These are phyloP conservation scores for Bergia sp. DNA, from an alignment of 92 coral and sea anemone genomes.

Conservation along the genomic window DNA sequence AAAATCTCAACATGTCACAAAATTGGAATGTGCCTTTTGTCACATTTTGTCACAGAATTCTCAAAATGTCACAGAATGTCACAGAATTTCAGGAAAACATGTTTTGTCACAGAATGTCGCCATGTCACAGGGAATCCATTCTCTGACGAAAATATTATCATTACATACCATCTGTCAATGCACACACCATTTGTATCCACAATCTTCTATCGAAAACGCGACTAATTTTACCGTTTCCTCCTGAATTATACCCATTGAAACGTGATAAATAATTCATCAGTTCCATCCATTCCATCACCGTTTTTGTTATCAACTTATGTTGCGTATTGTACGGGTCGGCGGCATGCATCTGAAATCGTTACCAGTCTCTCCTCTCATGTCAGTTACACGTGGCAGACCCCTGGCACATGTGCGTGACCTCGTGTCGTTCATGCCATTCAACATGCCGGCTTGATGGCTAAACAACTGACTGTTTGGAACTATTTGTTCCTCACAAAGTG, in stretches of 20 bases:
- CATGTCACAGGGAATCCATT: no score
- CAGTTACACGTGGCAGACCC: background rate
- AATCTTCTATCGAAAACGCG: background rate
- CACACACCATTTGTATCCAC: no score
- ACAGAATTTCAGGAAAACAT: no score
- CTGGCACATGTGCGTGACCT: background rate
- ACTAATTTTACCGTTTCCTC: background rate
- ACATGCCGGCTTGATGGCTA: slow-evolving; percentile 20
- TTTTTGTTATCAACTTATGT: slow-evolving; percentile 8
- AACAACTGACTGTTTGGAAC: slow-evolving; percentile 30
- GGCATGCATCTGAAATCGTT: slow-evolving; percentile 11
- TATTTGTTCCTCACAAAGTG: slow-evolving; percentile 16
- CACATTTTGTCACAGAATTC: background rate
- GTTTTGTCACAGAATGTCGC: no score
- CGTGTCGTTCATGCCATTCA: slow-evolving; percentile 5
- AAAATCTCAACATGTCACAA: slow-evolving; percentile 7
- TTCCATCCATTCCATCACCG: slow-evolving; percentile 8
- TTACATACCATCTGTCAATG: no score
- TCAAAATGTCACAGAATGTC: background rate
- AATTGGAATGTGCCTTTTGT: background rate
- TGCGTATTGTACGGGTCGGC: slow-evolving; percentile 8
- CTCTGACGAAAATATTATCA: no score
- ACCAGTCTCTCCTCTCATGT: slow-evolving; percentile 22
- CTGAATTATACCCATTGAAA: background rate
- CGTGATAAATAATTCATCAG: slow-evolving; percentile 1